Evolutionary conservation across 1,140 invertebrate genomes (phyloP), one percentile per base, ranked within the genome.

Genomic region (Drosophila sturtevanti): DNA sequence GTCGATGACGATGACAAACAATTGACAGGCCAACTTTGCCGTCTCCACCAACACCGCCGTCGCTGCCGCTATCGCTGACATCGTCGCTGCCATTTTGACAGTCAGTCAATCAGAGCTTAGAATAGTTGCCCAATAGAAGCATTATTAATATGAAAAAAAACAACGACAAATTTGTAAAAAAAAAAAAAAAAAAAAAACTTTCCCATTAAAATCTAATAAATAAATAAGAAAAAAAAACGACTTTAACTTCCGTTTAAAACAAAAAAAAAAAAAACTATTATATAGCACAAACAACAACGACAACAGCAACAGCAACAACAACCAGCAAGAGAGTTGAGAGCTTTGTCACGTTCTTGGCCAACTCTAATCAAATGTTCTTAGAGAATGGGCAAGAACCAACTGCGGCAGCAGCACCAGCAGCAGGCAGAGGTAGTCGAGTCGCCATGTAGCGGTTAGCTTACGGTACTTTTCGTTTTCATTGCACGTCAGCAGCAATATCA

Each of bases 401-500:
- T 10, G 41, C 41, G 11, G 16, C 41, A 48, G 37, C 14, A 7
- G 41, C 41, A 18, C 6, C 14, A 16, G 14, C 41, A 48, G 14
- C 41, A 21, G 38, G 35, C 34, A 16, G 44, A 34, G 24, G 5
- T 27, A 48, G 41, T 11, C 34, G 35, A 14, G 24, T 58, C 52
- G n/a, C 38, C 18, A 52, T 78, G 90, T 91, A 91, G 90, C 90
- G 87, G 90, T 91, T 90, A 89, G 72, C 81, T 91, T 91, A 91
- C 90, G 90, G 90, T 91, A 91, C 90, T 91, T 91, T 91, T 91
- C 90, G 90, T 87, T 91, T 91, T 91, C 90, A 91, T 91, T 91
- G 90, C 90, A 91, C 89, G 85, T 91, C 85, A 87, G 79, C 72
- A 75, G 72, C 51, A 34, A 22, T 37, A 27, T 18, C 37, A 31